Conservation (phyloP, 2,888 invertebrate species). For the Chaitophorus viminalis region DNA sequence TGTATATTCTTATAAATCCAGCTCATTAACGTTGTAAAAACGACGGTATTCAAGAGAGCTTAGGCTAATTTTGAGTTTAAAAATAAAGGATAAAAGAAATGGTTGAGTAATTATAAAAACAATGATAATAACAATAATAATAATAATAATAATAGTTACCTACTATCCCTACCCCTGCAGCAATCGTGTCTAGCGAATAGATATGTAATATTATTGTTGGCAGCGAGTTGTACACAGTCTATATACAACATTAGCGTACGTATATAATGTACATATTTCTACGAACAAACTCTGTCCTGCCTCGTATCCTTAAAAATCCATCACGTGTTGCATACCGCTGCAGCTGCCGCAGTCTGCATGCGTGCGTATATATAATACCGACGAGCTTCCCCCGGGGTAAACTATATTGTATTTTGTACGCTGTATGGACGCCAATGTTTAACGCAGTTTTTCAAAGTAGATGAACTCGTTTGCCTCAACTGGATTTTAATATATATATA, state of each 20-base stretch:
- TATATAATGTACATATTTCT: too few relatives aligned
- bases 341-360: too few relatives aligned
- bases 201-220: not conserved
- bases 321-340: not conserved
- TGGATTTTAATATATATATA: not conserved
- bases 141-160: not conserved
- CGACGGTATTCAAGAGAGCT: not conserved
- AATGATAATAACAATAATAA: not conserved
- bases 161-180: not conserved
- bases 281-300: not conserved
- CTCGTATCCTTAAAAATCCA: not conserved
- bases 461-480: slow-evolving; percentile 27
- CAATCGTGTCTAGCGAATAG: not conserved
- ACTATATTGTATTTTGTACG: not conserved
- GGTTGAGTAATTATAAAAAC: not conserved
- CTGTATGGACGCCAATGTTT: too few relatives aligned
- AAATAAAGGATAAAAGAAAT: not conserved
- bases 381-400: not conserved
- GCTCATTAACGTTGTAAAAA: slow-evolving; percentile 21
- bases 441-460: slow-evolving; percentile 6
- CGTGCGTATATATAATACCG: not conserved
- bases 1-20: not conserved
- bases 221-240: too few relatives aligned
- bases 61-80: not conserved
- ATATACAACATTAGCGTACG: too few relatives aligned